These are phyloP conservation scores for Prunella fulvescens DNA, from an alignment of 2,113 vertebrate species.

Conservation along the genomic window DNA sequence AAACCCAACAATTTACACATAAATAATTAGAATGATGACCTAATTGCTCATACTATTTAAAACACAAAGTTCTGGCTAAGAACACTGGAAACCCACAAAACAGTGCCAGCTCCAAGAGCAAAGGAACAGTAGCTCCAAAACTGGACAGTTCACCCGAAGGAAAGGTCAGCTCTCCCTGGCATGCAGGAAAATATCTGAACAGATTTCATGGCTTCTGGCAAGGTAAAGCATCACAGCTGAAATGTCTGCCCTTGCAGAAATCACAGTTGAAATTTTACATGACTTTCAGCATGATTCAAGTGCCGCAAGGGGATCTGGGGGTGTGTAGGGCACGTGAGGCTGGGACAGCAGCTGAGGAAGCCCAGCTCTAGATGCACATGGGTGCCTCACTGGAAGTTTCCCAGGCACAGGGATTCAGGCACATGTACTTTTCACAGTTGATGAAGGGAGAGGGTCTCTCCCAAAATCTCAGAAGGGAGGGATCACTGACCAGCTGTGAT, in stretches of 20 bases:
- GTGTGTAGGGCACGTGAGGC: background rate
- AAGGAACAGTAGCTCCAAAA: background rate
- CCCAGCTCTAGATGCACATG: background rate
- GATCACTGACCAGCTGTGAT: background rate
- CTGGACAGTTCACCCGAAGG: background rate
- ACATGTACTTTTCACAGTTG: fast-evolving
- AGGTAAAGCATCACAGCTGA: background rate
- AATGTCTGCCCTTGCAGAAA: background rate
- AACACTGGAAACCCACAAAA: background rate
- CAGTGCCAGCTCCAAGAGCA: background rate
- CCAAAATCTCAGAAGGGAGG: background rate
- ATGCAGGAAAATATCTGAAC: background rate
- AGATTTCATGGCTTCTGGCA: conserved; percentile 24
- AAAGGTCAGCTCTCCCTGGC: conserved; percentile 30
- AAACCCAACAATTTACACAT: background rate
- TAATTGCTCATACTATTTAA: background rate
- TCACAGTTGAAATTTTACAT: background rate
- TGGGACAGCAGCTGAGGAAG: background rate
- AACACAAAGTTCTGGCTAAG: background rate
- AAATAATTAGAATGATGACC: background rate
- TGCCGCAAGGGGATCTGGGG: background rate
- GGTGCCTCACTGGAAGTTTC: background rate
- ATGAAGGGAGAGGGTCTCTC: background rate
- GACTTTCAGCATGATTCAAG: background rate
- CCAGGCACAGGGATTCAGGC: background rate